A percentile compares a stretch with the other conserved stretches of the same genome.
phyloP scores from a whole-genome alignment of 2,888 invertebrate species.

The Rhagonycha fulva region DNA sequence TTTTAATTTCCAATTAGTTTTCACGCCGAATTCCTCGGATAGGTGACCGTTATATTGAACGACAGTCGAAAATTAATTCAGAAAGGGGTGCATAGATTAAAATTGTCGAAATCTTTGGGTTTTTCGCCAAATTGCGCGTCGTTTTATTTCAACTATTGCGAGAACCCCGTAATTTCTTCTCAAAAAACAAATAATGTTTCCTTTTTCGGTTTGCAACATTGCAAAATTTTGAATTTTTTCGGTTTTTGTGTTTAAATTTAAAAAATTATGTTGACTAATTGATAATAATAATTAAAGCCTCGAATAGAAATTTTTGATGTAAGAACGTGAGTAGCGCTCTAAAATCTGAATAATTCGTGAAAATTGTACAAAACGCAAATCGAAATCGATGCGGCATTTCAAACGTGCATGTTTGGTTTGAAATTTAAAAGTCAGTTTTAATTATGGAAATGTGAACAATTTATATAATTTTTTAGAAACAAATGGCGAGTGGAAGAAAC shows the following conservation, averaged over 20 bases:
- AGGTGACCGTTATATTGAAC: background rate
- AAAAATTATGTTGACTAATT: background rate
- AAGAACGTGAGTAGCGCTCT: background rate
- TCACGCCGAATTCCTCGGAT: background rate
- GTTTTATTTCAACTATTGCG: background rate
- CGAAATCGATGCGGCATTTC: background rate
- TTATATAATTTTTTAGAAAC: too few relatives aligned
- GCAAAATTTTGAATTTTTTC: too few relatives aligned
- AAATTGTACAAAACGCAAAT: background rate
- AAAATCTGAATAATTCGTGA: background rate
- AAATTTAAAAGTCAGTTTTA: background rate
- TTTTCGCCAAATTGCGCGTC: background rate
- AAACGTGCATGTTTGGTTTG: background rate
- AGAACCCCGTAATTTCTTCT: background rate
- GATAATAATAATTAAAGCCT: background rate
- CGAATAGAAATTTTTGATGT: background rate
- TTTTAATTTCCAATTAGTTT: background rate
- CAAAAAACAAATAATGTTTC: too few relatives aligned
- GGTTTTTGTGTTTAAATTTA: too few relatives aligned
- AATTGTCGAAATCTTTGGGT: background rate
- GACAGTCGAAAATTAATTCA: conserved; percentile 7
- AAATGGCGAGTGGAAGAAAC: too few relatives aligned
- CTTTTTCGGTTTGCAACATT: too few relatives aligned
- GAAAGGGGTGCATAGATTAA: conserved; percentile 10
- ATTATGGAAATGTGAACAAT: too few relatives aligned